Percentiles rank a stretch among this genome's conserved stretches.
Evolutionary conservation across 2,113 vertebrate genomes (phyloP).

Genomic region (Triplophysa tibetana): DNA sequence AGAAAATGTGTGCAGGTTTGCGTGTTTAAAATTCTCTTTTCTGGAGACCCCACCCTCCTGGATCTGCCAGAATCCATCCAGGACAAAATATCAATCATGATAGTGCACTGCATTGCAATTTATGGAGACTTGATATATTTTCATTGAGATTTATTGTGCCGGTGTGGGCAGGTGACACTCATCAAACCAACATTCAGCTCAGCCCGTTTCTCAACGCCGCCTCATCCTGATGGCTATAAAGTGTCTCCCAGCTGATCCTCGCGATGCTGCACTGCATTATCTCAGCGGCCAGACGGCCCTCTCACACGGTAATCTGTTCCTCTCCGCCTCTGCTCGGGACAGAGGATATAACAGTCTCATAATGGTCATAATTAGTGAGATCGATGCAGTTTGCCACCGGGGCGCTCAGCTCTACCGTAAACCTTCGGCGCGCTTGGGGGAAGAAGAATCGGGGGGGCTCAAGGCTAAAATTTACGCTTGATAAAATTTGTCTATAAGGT

Average conservation of each 20-base stretch:
- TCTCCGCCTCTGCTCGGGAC: constrained; percentile 7
- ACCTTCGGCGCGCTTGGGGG: neutral
- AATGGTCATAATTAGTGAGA: constrained; percentile 54
- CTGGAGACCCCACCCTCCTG: neutral
- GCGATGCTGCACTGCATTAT: constrained; percentile 48
- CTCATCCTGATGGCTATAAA: constrained; percentile 44
- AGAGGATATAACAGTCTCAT: constrained; percentile 48
- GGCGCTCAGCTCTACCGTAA: constrained; percentile 22
- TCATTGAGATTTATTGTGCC: constrained; percentile 52
- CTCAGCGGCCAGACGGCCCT: constrained; percentile 38
- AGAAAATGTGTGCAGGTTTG: neutral
- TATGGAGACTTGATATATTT: constrained; percentile 25
- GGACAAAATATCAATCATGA: constrained; percentile 44
- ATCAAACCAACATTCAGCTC: constrained; percentile 39
- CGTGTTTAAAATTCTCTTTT: neutral
- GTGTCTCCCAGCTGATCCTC: constrained; percentile 51
- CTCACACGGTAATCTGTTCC: constrained; percentile 1
- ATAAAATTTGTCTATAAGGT: constrained; percentile 29
- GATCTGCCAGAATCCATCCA: constrained; percentile 13
- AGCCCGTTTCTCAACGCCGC: constrained; percentile 10
- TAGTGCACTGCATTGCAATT: constrained; percentile 40
- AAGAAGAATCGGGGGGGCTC: constrained; percentile 15
- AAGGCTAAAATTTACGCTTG: constrained; percentile 38
- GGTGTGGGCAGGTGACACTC: constrained; percentile 51
- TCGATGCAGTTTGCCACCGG: constrained; percentile 44